phyloP scores from a whole-genome alignment of 2,797 vertebrate genomes.

The Xyrichtys novacula region DNA sequence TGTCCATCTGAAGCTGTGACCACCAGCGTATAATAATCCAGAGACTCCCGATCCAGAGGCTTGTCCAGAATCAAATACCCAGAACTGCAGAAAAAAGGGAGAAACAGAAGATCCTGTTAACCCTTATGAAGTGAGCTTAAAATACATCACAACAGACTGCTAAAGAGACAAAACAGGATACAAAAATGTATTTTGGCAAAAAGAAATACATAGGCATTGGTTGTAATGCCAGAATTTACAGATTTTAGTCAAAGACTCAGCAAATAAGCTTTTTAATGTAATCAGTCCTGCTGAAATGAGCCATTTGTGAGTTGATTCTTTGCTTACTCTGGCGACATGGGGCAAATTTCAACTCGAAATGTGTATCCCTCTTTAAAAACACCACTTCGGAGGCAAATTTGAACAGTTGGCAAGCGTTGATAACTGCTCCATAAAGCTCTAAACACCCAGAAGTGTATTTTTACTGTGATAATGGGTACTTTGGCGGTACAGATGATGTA shows the following conservation, averaged over 20 bases:
- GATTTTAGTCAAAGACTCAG: neutral
- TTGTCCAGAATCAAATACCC: slow-evolving; percentile 92
- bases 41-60: slow-evolving; percentile 92
- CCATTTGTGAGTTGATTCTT: neutral
- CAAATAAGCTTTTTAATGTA: neutral
- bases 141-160: slow-evolving; percentile 7
- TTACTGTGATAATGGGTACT: slow-evolving; percentile 32
- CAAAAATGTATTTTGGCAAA: too few species aligned
- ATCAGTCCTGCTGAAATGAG: neutral
- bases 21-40: slow-evolving; percentile 92
- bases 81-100: slow-evolving; percentile 80
- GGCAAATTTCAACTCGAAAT: slow-evolving; percentile 3
- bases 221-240: neutral
- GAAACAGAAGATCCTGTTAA: slow-evolving; percentile 32
- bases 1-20: slow-evolving; percentile 94
- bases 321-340: slow-evolving; percentile 1
- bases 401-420: slow-evolving; percentile 13
- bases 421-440: slow-evolving; percentile 9
- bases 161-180: neutral
- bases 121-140: neutral
- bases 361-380: neutral
- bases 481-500: slow-evolving; percentile 17
- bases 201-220: neutral
- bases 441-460: slow-evolving; percentile 35
- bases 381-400: slow-evolving; percentile 19